Percentiles rank a stretch among this genome's conserved stretches.
Evolutionary conservation across 37 sponge, comb jelly and placozoan genomes (phyloP).

Genomic region (Geodia barretti): DNA sequence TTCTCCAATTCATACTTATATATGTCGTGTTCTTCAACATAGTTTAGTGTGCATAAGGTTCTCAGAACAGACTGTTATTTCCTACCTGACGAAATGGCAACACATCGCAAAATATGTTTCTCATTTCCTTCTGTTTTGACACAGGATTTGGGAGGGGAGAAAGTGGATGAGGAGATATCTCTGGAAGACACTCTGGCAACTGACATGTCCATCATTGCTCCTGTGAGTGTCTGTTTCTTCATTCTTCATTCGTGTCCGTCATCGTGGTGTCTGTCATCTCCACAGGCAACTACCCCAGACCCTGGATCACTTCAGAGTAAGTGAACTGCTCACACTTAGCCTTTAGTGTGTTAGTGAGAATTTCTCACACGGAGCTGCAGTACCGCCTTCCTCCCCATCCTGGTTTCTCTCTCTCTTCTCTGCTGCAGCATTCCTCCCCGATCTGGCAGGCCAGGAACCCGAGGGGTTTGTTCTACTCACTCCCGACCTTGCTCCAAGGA

Average conservation of each 20-base stretch:
- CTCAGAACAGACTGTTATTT: too few species aligned
- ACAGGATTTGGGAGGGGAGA: not conserved
- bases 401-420: not conserved
- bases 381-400: too few species aligned
- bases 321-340: too few species aligned
- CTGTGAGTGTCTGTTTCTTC: not conserved
- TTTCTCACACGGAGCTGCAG: too few species aligned
- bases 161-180: conserved; percentile 13
- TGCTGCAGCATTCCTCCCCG: not conserved
- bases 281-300: conserved; percentile 31
- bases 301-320: not conserved
- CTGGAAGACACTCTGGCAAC: conserved; percentile 10
- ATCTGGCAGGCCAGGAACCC: not conserved
- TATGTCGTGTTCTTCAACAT: too few species aligned
- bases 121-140: not conserved
- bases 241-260: not conserved
- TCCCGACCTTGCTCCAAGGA: not conserved
- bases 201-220: conserved; percentile 8
- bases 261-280: not conserved
- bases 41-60: too few species aligned
- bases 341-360: too few species aligned
- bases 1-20: too few species aligned
- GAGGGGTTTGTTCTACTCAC: not conserved
- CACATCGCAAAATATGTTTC: not conserved
- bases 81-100: too few species aligned